Base-by-base conservation (phyloP, 2,113 vertebrate genomes). In the Neotragus moschatus region DNA sequence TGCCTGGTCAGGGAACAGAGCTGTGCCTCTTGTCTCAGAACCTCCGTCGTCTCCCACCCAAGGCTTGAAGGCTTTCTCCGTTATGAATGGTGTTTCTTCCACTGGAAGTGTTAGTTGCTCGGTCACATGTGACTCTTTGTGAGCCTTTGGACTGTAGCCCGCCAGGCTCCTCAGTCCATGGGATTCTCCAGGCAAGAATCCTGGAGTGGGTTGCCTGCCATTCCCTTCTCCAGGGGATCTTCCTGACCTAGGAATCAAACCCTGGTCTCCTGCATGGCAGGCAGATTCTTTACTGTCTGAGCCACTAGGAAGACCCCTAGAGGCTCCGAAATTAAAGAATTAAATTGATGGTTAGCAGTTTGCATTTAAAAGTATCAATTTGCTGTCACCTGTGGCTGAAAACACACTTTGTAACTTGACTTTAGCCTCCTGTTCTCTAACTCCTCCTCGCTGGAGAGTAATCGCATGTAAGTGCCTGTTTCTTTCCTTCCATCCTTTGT, bases 261-360 rank as follows among this genome's bases (percentile, higher is more conserved):
- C 66, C 19, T 21, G 10, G 66, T 25, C 19, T 73, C 66, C 36
- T 73, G 66, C 66, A 39, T 5, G 23, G 36, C 66, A 73, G 66
- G 66, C 66, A 70, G 36, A 39, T 39, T 73, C 66, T 73, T 73
- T 73, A 73, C 36, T 39, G 19, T 39, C 66, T 73, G 66, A 73
- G 66, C 36, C 36, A 39, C 5, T 11, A 73, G 19, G 36, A 73
- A 39, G 36, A 73, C 66, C 66, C n/a, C 10, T 39, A 53, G 17
- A 88, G 58, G 36, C 66, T 88, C 13, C 51, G 1, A 88, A 88
- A 93, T 93, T 84, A 23, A 53, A 84, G 90, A 92, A 84, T 88
- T 73, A 33, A 92, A 90, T 91, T 93, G 90, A 85, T 84, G 63
- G 77, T 93, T 91, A 93, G 97, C 58, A 84, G 86, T 80, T 97